A percentile compares a stretch with the other conserved stretches of the same genome.
Conservation (phyloP, 1,140 invertebrate species). For the Orussus abietinus region DNA sequence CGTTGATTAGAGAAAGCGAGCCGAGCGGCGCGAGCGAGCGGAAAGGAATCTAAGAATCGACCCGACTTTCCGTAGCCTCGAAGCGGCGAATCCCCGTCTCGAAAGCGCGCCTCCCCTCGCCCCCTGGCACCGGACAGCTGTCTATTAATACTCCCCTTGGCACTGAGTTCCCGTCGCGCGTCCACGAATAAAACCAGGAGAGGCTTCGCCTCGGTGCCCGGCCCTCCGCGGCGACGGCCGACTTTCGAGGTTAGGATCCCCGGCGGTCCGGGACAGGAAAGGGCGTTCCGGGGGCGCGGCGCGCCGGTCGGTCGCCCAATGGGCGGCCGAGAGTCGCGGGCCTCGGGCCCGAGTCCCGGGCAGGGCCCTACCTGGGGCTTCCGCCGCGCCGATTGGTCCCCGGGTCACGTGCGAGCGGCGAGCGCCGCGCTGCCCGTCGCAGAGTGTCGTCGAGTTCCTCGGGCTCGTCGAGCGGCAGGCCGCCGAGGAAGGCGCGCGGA, state of each 20-base stretch:
- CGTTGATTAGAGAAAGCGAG: slow-evolving; percentile 8
- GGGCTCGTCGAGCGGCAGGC: background rate
- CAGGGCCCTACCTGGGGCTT: background rate
- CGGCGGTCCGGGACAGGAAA: background rate
- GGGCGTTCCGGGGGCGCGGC: background rate
- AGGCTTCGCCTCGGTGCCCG: background rate
- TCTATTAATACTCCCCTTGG: slow-evolving; percentile 24
- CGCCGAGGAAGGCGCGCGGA: slow-evolving; percentile 7
- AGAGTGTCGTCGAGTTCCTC: slow-evolving; percentile 1
- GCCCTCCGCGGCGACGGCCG: background rate
- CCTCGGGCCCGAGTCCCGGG: no score
- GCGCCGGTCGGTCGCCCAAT: background rate
- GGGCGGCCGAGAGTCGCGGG: background rate
- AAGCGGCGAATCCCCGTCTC: background rate
- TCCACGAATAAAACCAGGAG: background rate
- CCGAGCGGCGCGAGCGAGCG: background rate
- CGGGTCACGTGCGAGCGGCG: slow-evolving; percentile 4
- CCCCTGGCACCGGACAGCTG: slow-evolving; percentile 9
- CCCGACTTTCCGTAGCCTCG: slow-evolving; percentile 1
- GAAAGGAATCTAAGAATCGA: slow-evolving; percentile 4
- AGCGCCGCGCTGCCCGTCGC: background rate
- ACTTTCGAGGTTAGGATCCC: background rate
- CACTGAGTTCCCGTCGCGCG: slow-evolving; percentile 11
- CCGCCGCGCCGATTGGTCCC: background rate
- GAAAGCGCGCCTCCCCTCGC: slow-evolving; percentile 2